phyloP scores from a whole-genome alignment of 2,797 vertebrate genomes.

The Cryptoprocta ferox region DNA sequence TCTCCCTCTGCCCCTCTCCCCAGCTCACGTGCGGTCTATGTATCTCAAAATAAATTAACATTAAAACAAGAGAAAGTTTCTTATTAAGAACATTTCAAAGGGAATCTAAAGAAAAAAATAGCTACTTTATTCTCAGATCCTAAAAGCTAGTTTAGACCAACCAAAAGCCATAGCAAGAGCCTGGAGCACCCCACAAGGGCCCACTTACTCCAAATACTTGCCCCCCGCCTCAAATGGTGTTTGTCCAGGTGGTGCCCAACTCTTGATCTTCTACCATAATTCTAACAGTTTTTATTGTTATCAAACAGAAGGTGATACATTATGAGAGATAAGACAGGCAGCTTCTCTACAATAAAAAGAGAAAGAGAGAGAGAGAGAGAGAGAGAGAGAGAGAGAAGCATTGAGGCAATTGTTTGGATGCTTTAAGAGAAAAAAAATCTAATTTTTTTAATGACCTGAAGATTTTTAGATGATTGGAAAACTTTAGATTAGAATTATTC shows the following conservation, averaged over 20 bases:
- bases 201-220: too few relatives aligned
- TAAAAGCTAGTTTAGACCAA: neutral
- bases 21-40: too few relatives aligned
- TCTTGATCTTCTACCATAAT: neutral
- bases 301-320: neutral
- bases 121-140: neutral
- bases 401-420: neutral
- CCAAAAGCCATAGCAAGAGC: too few relatives aligned
- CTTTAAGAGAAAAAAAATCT: neutral
- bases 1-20: too few relatives aligned
- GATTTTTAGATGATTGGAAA: neutral
- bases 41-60: too few relatives aligned
- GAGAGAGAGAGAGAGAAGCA: neutral
- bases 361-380: too few relatives aligned
- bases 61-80: too few relatives aligned
- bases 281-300: neutral
- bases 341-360: too few relatives aligned
- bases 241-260: neutral
- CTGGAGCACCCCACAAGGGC: accelerated
- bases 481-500: neutral
- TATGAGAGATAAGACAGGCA: neutral
- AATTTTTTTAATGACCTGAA: neutral
- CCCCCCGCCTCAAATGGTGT: too few relatives aligned
- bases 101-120: neutral
- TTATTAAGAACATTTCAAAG: neutral